Base-by-base conservation (phyloP, 2,888 invertebrate genomes). In the Drosophila prolongata region DNA sequence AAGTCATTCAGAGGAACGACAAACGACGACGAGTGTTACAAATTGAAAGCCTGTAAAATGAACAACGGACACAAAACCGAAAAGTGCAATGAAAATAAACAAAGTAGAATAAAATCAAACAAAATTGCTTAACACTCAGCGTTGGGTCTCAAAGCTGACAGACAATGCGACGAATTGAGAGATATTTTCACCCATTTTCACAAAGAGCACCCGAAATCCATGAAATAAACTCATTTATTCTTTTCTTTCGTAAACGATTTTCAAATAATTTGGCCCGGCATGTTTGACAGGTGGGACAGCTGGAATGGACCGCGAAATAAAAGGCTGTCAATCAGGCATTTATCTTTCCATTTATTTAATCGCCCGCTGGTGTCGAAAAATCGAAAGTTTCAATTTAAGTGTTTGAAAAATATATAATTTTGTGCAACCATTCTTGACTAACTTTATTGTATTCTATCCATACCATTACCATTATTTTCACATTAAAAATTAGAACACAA, bases 311-410 rank as follows among this genome's bases (percentile, higher is more conserved):
- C 38, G 30, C 37, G 47, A 68, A 53, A 42, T 44, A 53, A 59
- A 53, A 56, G 65, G 57, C 76, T 80, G 86, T 68, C 66, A 67
- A 24, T 67, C 68, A 55, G 55, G 27, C 44, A 56, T 40, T 46
- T 57, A 49, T 47, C 38, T 42, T n/a, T 34, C 37, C 42, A 37
- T 52, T 59, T 58, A 37, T 35, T 44, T 67, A 43, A n/a, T 60
- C 35, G 24, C 13, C 24, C 34, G 27, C 44, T 44, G 30, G 50
- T 50, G 50, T 30, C 70, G 46, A 65, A 85, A 80, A 90, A 80
- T 80, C 82, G 88, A 80, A 90, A 90, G 89, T 89, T 84, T 86
- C 90, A 89, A 90, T 89, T 89, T 80, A 87, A 76, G 72, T 30
- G 6, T 6, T 30, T 30, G 30, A 8, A 8, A 8, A 8, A 30